A percentile compares a stretch with the other conserved stretches of the same genome.
Evolutionary conservation across 2,797 vertebrate genomes (phyloP).

Genomic region (Trichosurus vulpecula): DNA sequence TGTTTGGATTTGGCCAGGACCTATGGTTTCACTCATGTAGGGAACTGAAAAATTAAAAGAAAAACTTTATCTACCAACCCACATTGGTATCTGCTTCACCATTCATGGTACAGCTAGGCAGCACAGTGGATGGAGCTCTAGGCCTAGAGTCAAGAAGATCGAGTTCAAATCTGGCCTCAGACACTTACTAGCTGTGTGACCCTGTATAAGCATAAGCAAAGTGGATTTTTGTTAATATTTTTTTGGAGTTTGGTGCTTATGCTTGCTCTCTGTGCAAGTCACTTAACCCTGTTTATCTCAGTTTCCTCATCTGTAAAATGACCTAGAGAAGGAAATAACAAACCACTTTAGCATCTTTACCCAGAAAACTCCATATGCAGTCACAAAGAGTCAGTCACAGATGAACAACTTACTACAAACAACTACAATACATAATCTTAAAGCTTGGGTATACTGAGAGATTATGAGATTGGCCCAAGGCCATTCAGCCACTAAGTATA

Average conservation of each 20-base stretch:
- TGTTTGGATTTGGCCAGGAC: not conserved
- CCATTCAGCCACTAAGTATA: not conserved
- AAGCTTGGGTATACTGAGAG: not conserved
- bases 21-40: not conserved
- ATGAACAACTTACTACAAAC: not conserved
- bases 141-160: too few species aligned
- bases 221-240: too few species aligned
- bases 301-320: not conserved
- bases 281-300: not conserved
- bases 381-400: not conserved
- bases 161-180: too few species aligned
- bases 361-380: not conserved
- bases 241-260: too few species aligned
- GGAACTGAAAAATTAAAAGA: not conserved
- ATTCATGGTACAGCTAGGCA: not conserved
- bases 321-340: not conserved
- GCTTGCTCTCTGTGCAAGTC: not conserved
- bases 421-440: not conserved
- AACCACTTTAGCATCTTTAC: not conserved
- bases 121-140: too few species aligned
- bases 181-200: not conserved
- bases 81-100: not conserved
- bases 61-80: not conserved
- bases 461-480: not conserved
- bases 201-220: too few species aligned